Conservation (phyloP, 2,888 invertebrate genomes). For the Cheiracanthium punctorium region DNA sequence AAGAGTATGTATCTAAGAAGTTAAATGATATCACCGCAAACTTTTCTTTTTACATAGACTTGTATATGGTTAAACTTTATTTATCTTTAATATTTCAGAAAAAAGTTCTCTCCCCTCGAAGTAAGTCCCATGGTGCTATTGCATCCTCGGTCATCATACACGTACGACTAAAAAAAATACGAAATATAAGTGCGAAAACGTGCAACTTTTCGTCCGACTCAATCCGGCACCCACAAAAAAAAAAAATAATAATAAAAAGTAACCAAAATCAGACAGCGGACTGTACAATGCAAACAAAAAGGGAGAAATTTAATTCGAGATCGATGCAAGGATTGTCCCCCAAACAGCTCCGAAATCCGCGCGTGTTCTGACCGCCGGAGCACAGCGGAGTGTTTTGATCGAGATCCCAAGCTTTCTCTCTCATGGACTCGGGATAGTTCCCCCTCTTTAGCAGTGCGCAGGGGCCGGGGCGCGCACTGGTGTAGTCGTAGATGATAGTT, state of each 20-base stretch:
- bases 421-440: background rate
- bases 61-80: too few relatives aligned
- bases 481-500: slow-evolving; percentile 3
- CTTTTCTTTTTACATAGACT: too few relatives aligned
- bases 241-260: too few relatives aligned
- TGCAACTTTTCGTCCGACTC: too few relatives aligned
- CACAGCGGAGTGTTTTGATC: slow-evolving; percentile 4
- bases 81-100: too few relatives aligned
- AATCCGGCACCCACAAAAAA: too few relatives aligned
- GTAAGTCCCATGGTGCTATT: background rate
- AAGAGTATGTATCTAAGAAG: too few relatives aligned
- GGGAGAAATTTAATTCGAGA: background rate
- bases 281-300: slow-evolving; percentile 1
- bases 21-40: too few relatives aligned
- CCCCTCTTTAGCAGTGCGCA: background rate
- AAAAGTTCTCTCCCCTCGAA: background rate
- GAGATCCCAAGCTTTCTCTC: background rate
- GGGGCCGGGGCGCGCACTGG: background rate
- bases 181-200: background rate
- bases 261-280: background rate
- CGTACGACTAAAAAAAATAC: background rate
- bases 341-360: background rate
- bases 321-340: background rate
- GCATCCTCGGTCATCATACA: background rate
- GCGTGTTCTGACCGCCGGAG: background rate